Conservation (phyloP, 2,888 invertebrate genomes). For the Euproctis similis region DNA sequence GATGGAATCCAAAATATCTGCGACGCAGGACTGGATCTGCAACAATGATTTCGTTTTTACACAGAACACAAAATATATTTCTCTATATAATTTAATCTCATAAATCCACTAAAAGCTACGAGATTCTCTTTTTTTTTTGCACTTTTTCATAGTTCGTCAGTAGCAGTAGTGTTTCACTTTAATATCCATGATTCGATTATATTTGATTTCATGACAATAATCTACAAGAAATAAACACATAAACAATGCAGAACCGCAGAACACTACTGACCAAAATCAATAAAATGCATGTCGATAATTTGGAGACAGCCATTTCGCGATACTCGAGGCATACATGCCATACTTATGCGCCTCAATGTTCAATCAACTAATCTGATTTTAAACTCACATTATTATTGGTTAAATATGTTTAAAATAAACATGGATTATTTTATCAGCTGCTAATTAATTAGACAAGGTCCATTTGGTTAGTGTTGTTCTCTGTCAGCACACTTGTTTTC, state of each 20-base stretch:
- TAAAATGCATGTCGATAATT: slow-evolving; percentile 1
- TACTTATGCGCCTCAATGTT: slow-evolving; percentile 1
- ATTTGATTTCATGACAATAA: too few relatives aligned
- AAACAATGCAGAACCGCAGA: too few relatives aligned
- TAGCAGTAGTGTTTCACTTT: too few relatives aligned
- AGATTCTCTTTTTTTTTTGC: too few relatives aligned
- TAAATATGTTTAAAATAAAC: slow-evolving; percentile 9
- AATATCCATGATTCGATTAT: too few relatives aligned
- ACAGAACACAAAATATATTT: too few relatives aligned
- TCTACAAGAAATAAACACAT: neutral
- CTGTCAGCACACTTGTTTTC: slow-evolving; percentile 1
- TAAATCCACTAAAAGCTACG: too few relatives aligned
- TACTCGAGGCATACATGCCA: neutral
- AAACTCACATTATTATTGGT: neutral
- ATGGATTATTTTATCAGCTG: slow-evolving; percentile 16
- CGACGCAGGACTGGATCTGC: too few relatives aligned
- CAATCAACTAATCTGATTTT: slow-evolving; percentile 1
- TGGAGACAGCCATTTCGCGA: slow-evolving; percentile 3
- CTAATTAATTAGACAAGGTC: slow-evolving; percentile 16
- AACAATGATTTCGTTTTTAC: too few relatives aligned
- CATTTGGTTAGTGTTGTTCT: neutral
- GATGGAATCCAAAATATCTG: too few relatives aligned
- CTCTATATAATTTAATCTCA: too few relatives aligned
- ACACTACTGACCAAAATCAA: slow-evolving; percentile 6
- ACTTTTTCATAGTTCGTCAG: too few relatives aligned